Evolutionary conservation across 2,797 vertebrate species (phyloP).

Genomic region (Taeniopygia guttata): DNA sequence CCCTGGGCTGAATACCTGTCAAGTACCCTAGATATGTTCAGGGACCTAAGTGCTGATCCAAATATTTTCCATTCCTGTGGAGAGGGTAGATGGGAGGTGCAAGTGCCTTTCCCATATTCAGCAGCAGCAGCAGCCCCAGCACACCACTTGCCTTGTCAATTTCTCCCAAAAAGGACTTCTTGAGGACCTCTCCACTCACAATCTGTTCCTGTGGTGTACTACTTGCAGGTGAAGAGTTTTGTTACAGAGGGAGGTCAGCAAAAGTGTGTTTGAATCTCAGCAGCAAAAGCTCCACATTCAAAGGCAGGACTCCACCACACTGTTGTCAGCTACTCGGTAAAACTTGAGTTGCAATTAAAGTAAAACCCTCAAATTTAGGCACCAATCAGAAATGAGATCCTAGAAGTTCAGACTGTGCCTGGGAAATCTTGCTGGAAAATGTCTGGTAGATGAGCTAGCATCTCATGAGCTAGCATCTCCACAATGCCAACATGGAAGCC

Average conservation of each 20-base stretch:
- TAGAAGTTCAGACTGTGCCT: background rate
- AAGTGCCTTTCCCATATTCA: background rate
- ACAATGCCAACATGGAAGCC: background rate
- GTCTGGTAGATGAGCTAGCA: background rate
- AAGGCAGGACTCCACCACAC: background rate
- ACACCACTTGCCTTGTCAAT: background rate
- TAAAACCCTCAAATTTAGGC: background rate
- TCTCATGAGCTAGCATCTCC: background rate
- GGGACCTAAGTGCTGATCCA: background rate
- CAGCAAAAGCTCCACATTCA: accelerated
- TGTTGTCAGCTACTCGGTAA: background rate
- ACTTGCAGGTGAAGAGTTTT: background rate
- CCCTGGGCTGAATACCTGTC: background rate
- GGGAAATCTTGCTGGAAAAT: background rate
- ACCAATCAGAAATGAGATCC: background rate
- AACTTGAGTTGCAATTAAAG: background rate
- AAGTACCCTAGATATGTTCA: background rate
- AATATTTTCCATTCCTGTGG: background rate
- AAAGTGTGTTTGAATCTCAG: background rate
- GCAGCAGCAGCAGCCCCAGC: background rate
- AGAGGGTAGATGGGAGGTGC: background rate
- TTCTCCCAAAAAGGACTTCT: background rate
- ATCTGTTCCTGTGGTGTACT: background rate
- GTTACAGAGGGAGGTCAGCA: accelerated
- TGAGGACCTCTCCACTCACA: background rate